These are phyloP conservation scores for Arion vulgaris DNA, from an alignment of 1,140 invertebrate genomes.

Conservation along the genomic window DNA sequence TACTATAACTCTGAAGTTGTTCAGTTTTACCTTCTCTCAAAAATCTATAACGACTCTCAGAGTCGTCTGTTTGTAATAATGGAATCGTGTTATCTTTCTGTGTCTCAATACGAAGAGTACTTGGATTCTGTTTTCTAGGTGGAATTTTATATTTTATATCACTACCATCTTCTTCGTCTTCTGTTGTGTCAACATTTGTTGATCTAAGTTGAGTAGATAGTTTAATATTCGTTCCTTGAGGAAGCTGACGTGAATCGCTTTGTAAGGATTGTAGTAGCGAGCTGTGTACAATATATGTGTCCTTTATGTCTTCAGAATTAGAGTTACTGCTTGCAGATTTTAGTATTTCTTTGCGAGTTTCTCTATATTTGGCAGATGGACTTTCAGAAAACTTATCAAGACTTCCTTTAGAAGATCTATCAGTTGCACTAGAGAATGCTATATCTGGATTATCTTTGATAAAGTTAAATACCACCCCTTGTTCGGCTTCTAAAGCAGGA, in stretches of 20 bases:
- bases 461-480: not conserved
- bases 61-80: no score
- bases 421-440: not conserved
- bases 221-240: not conserved
- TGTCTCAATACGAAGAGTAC: no score
- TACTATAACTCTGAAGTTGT: no score
- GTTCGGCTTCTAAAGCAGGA: not conserved
- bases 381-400: not conserved
- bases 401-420: not conserved
- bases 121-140: no score
- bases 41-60: no score
- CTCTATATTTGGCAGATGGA: conserved; percentile 9
- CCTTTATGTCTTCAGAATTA: not conserved
- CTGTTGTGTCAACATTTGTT: not conserved
- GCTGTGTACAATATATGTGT: not conserved
- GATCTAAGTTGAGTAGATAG: not conserved
- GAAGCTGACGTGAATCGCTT: not conserved
- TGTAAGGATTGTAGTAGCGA: not conserved
- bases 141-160: no score
- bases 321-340: not conserved
- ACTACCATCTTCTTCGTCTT: not conserved
- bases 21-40: no score
- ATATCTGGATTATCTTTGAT: not conserved
- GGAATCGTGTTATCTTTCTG: no score
- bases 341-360: not conserved